Percentiles rank a stretch among this genome's conserved stretches.
phyloP scores from a whole-genome alignment of 2,888 invertebrate genomes.

The Lissonota sp. region DNA sequence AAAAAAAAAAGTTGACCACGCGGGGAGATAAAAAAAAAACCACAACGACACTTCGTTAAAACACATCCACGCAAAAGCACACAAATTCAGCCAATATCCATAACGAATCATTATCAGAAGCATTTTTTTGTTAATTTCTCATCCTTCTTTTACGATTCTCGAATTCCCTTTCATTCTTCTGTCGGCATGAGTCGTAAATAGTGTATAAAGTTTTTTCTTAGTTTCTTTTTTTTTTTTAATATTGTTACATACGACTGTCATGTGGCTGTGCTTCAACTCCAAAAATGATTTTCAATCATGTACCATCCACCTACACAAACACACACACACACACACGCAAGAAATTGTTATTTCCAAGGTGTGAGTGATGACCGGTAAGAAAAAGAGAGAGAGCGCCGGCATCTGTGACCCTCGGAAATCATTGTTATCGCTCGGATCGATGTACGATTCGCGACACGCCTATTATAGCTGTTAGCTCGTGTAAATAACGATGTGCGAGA shows the following conservation, averaged over 20 bases:
- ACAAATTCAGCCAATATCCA: slow-evolving; percentile 16
- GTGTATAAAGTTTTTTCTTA: slow-evolving; percentile 16
- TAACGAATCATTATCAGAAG: neutral
- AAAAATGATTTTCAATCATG: slow-evolving; percentile 42
- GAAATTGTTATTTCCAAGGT: slow-evolving; percentile 31
- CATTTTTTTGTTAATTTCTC: neutral
- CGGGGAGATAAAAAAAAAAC: neutral
- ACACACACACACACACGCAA: slow-evolving; percentile 10
- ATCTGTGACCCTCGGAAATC: slow-evolving; percentile 5
- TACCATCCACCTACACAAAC: slow-evolving; percentile 56
- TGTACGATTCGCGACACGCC: slow-evolving; percentile 44
- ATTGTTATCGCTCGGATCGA: slow-evolving; percentile 46
- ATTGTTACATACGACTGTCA: no score
- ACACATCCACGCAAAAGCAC: slow-evolving; percentile 17
- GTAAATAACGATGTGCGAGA: slow-evolving; percentile 59
- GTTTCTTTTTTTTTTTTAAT: slow-evolving; percentile 14
- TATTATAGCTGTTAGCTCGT: slow-evolving; percentile 61
- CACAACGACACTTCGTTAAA: no score
- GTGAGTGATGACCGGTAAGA: slow-evolving; percentile 3
- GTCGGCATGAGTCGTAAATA: no score
- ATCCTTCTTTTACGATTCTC: slow-evolving; percentile 24
- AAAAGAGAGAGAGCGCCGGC: neutral
- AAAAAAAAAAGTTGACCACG: neutral
- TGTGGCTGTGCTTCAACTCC: no score
- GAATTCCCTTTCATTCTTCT: no score